Conservation (phyloP, 2,113 vertebrate species). For the Irena cyanogastra region DNA sequence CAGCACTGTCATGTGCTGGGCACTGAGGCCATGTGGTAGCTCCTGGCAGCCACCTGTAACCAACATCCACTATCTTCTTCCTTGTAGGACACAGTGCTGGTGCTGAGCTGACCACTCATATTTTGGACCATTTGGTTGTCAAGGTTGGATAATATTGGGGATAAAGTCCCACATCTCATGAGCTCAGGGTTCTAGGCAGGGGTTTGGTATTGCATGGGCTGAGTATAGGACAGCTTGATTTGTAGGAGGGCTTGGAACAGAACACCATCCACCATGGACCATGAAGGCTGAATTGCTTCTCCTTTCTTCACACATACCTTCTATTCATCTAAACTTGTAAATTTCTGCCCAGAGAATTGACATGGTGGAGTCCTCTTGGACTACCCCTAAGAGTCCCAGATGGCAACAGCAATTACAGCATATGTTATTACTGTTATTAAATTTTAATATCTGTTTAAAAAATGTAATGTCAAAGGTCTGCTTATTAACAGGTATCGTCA, state of each 20-base stretch:
- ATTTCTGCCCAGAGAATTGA: background rate
- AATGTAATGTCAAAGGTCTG: background rate
- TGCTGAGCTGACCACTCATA: background rate
- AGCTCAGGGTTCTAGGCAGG: background rate
- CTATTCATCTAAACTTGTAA: background rate
- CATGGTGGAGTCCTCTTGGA: background rate
- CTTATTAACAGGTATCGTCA: background rate
- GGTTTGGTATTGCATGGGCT: background rate
- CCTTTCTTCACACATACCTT: background rate
- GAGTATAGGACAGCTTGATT: background rate
- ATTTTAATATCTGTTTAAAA: background rate
- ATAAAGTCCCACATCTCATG: background rate
- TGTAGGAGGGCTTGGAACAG: background rate
- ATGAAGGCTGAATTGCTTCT: background rate
- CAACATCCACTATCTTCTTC: background rate
- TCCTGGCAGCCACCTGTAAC: background rate
- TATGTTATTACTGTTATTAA: background rate
- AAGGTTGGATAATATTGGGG: background rate
- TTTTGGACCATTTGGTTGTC: background rate
- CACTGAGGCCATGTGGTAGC: background rate
- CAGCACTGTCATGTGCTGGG: background rate
- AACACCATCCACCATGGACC: background rate
- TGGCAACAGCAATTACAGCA: background rate
- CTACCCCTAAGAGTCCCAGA: background rate
- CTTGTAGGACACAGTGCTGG: background rate